Conservation (phyloP, 2,113 vertebrate species). For the Cepphus grylle region DNA sequence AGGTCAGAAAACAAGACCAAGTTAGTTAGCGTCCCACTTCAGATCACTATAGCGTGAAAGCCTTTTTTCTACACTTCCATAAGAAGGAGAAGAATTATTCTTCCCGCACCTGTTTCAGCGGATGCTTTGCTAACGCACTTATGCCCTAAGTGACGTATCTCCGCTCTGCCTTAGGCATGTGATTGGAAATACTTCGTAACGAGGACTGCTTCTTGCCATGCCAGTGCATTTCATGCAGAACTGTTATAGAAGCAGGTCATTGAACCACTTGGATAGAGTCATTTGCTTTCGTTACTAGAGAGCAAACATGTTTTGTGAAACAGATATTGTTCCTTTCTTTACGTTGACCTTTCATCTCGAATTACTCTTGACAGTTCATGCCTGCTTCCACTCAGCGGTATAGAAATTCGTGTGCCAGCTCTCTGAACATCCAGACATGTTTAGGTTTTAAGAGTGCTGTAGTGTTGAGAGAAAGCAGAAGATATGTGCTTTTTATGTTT, state of each 20-base stretch:
- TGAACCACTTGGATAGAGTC: not conserved
- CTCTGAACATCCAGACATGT: not conserved
- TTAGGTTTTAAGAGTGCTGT: not conserved
- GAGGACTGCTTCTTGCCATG: not conserved
- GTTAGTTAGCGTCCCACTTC: not conserved
- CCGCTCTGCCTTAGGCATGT: not conserved
- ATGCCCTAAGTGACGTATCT: not conserved
- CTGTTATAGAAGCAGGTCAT: not conserved
- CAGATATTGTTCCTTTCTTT: not conserved
- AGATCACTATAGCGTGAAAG: not conserved
- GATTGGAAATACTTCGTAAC: constrained; percentile 14
- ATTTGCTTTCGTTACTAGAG: constrained; percentile 6
- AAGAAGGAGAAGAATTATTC: constrained; percentile 30
- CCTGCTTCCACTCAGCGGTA: constrained; percentile 24
- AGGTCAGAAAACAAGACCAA: not conserved
- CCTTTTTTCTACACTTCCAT: not conserved
- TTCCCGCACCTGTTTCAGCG: constrained; percentile 18
- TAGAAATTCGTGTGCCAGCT: constrained; percentile 2
- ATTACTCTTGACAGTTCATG: constrained; percentile 32
- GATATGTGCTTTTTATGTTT: not conserved
- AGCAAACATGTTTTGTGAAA: constrained; percentile 3
- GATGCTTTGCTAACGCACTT: not conserved
- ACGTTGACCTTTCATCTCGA: constrained; percentile 33
- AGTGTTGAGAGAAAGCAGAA: not conserved
- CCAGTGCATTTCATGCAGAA: not conserved